Evolutionary conservation across 2,113 vertebrate genomes (phyloP), one percentile per base, ranked within the genome.

Genomic region (Orthonyx spaldingii): DNA sequence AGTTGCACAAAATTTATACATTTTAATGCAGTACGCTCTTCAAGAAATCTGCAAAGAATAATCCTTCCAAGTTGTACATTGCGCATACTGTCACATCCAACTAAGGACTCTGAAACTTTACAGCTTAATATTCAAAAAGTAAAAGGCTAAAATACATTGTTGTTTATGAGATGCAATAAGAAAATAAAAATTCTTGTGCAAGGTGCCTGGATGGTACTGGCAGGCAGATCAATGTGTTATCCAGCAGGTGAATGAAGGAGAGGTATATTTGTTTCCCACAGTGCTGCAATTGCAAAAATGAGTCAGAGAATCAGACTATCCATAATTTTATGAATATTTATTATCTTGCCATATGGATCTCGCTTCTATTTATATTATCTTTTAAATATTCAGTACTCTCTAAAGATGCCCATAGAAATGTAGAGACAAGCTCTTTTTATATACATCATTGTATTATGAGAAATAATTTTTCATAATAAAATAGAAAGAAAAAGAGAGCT

Each of bases 241-340:
- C 55, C 65, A 50, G 57, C 46, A 72, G 27, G 13, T 37, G 33
- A 79, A 83, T 30, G 23, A 12, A 75, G 35, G 13, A 93, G 18
- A 18, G 2, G 37, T 56, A 4, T 72, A 55, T 91, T 95, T 89
- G 66, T 96, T 96, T 96, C 74, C 57, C 90, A 56, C 65, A 80
- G 74, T 0, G 0, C 61, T 80, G 46, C 75, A 94, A 42, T 83
- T 7, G 6, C 77, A 95, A 89, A 91, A 94, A 76, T 91, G 84
- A 95, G 39, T 91, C 65, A 95, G 61, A 72, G 70, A 94, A 84
- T 75, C 84, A 91, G n/a, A 69, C 39, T 63, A 80, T 74, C 74
- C 71, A 77, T 77, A 83, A 33, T 87, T 91, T 72, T 91, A 80
- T 96, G 91, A 96, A 96, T 96, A 96, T 94, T 94, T 96, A 96